Evolutionary conservation across 2,888 invertebrate species (phyloP), one percentile per base, ranked within the genome.

Genomic region (Sminthurinus aureus): DNA sequence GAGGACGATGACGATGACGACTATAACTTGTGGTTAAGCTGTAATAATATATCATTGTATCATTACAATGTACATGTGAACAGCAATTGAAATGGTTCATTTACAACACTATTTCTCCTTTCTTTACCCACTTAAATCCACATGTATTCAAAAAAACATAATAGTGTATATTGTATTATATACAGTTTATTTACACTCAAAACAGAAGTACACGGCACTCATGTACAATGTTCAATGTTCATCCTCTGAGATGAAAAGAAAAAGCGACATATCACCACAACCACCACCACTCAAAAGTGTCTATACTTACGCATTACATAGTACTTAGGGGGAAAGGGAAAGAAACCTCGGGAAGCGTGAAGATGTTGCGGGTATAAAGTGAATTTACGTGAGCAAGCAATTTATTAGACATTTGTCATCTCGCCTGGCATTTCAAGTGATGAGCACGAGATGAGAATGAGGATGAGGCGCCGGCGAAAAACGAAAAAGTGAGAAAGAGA

Each of bases 371-470:
- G 6, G 38, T 79, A 71, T 67, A 67, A 69, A 79, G 79, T 67
- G 79, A n/a, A n/a, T 38, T 38, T 38, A 38, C 75, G 83, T 79
- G 82, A 81, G 83, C 81, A 79, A 83, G 81, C 79, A 85, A 85
- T 83, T 82, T 81, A 82, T 81, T 76, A 85, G 81, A 71, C 85
- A 85, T 85, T 85, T 85, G 84, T 85, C 85, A 85, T 84, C 83
- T 85, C 50, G 38, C 80, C 67, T 84, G 82, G 82, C 84, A 77
- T 83, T 78, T 84, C 82, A 84, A 81, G 75, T 85, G 82, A 84
- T 84, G 78, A 84, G 71, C 76, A 77, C 13, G 73, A 71, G 74
- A 83, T 82, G 81, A 82, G 79, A 79, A 9, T 12, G n/a, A 38
- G n/a, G 22, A 69, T 12, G n/a, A 69, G n/a, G n/a, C 13, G n/a